Percentiles rank a stretch among this genome's conserved stretches.
Evolutionary conservation across 2,888 invertebrate species (phyloP).

Genomic region (Pilophorus perplexus): DNA sequence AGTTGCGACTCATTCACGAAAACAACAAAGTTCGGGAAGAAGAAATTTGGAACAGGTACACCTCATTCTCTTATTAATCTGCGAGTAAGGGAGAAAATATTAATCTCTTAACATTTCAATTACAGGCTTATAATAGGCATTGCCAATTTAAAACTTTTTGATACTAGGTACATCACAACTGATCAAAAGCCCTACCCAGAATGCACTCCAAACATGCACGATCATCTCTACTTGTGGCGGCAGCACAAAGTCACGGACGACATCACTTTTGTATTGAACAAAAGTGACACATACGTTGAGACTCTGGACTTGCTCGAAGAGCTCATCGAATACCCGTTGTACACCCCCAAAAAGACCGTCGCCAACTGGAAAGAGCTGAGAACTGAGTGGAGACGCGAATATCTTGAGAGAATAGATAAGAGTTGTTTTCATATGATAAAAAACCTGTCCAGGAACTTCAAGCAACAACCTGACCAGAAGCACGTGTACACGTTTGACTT

Average conservation of each 20-base stretch:
- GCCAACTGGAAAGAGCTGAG: conserved; percentile 47
- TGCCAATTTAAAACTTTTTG: no score
- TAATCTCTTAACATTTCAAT: neutral
- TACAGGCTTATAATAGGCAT: no score
- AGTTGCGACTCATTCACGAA: neutral
- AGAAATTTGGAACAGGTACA: conserved; percentile 11
- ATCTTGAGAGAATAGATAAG: conserved; percentile 55
- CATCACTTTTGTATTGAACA: conserved; percentile 19
- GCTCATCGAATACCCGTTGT: conserved; percentile 47
- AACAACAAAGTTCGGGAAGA: conserved; percentile 6
- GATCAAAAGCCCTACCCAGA: conserved; percentile 62
- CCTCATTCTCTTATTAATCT: neutral
- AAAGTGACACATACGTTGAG: conserved; percentile 7
- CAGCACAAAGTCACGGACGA: conserved; percentile 50
- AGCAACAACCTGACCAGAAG: conserved; percentile 9
- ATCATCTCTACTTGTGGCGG: conserved; percentile 60
- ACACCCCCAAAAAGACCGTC: conserved; percentile 43
- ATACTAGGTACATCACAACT: conserved; percentile 59
- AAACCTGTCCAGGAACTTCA: conserved; percentile 48
- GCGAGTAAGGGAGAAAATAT: neutral
- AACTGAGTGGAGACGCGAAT: conserved; percentile 51
- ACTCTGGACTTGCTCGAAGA: conserved; percentile 45
- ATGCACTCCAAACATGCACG: conserved; percentile 59
- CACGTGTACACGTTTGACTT: conserved; percentile 11
- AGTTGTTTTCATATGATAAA: conserved; percentile 57